These are phyloP conservation scores for Dicentrarchus labrax DNA, from an alignment of 2,113 vertebrate species.

Conservation along the genomic window DNA sequence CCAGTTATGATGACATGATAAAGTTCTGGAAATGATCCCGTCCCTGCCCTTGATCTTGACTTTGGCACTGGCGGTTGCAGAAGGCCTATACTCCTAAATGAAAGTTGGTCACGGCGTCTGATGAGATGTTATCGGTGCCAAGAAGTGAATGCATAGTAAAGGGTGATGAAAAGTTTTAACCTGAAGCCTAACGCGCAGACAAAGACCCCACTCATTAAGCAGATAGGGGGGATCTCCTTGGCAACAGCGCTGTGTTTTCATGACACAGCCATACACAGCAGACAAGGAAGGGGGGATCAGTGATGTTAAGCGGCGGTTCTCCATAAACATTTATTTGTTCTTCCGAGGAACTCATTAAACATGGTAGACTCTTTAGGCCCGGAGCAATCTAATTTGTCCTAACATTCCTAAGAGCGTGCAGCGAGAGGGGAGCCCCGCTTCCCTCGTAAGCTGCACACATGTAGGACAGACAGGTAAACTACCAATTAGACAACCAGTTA, in stretches of 20 bases:
- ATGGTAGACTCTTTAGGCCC: slow-evolving; percentile 17
- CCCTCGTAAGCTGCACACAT: slow-evolving; percentile 41
- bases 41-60: slow-evolving; percentile 34
- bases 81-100: slow-evolving; percentile 10
- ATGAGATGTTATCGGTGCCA: slow-evolving; percentile 50
- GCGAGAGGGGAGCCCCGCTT: slow-evolving; percentile 41
- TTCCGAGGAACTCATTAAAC: slow-evolving; percentile 69
- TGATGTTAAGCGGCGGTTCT: slow-evolving; percentile 17
- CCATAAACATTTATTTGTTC: slow-evolving; percentile 74
- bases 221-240: slow-evolving; percentile 52
- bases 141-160: slow-evolving; percentile 48
- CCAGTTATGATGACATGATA: background rate
- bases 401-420: slow-evolving; percentile 45
- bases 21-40: slow-evolving; percentile 12
- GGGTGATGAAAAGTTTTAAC: slow-evolving; percentile 71
- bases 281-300: slow-evolving; percentile 40
- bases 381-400: slow-evolving; percentile 50
- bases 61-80: background rate
- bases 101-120: slow-evolving; percentile 6
- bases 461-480: slow-evolving; percentile 27
- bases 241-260: slow-evolving; percentile 57
- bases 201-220: slow-evolving; percentile 61
- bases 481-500: slow-evolving; percentile 11
- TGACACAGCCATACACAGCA: slow-evolving; percentile 26
- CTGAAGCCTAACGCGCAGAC: slow-evolving; percentile 46